phyloP scores from a whole-genome alignment of 2,888 invertebrate genomes.

The Flabesymbios commensalis region DNA sequence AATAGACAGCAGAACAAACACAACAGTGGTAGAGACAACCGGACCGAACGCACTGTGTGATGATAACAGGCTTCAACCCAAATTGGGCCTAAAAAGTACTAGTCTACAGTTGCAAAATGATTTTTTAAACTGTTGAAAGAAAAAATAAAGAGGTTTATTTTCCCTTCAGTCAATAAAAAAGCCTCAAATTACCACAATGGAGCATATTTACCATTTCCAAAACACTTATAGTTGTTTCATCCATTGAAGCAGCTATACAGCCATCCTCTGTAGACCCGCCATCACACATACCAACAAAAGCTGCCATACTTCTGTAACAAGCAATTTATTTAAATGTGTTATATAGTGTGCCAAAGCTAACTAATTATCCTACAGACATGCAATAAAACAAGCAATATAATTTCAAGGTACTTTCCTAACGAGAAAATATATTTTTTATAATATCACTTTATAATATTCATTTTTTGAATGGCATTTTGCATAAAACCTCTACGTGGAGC shows the following conservation, averaged over 20 bases:
- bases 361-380: not conserved
- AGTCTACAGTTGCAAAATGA: no score
- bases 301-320: constrained; percentile 80
- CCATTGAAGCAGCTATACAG: constrained; percentile 92
- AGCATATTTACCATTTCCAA: constrained; percentile 84
- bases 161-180: no score
- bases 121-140: no score
- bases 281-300: constrained; percentile 98
- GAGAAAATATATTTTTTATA: not conserved
- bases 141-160: no score
- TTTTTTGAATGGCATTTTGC: not conserved
- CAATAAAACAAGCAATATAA: not conserved
- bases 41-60: no score
- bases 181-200: no score
- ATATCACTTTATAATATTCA: not conserved
- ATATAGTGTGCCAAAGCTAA: not conserved
- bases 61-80: no score
- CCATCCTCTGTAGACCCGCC: constrained; percentile 96
- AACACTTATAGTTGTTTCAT: constrained; percentile 97
- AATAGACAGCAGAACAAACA: no score
- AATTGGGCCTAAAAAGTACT: no score
- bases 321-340: not conserved
- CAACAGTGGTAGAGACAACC: no score
- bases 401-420: no score
- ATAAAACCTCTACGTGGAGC: no score